These are phyloP conservation scores for Pelodytes ibericus DNA, from an alignment of 2,797 vertebrate species.

Conservation along the genomic window DNA sequence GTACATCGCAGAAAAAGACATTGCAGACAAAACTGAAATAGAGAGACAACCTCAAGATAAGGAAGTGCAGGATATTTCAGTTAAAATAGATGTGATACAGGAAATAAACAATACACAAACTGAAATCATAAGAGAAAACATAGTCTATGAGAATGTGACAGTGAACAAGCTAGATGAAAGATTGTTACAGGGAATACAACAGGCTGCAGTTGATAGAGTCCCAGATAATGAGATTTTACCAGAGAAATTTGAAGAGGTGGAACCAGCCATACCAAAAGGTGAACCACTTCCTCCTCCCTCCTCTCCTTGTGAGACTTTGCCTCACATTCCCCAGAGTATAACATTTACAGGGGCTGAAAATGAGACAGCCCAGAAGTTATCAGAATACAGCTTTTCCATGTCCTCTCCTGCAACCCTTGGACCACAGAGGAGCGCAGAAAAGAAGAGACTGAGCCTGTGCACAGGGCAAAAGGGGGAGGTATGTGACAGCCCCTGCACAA, in stretches of 20 bases:
- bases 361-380: slow-evolving; percentile 7
- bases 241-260: background rate
- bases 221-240: background rate
- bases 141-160: background rate
- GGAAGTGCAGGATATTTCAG: background rate
- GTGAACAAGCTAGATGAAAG: background rate
- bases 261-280: background rate
- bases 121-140: background rate
- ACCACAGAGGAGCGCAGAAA: slow-evolving; percentile 61
- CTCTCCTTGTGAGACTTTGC: slow-evolving; percentile 1
- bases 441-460: slow-evolving; percentile 60
- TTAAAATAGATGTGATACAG: background rate
- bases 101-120: background rate
- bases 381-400: slow-evolving; percentile 26
- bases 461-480: slow-evolving; percentile 57
- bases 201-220: background rate
- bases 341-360: slow-evolving; percentile 14
- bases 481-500: slow-evolving; percentile 23
- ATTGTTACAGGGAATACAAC: background rate
- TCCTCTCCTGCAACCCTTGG: slow-evolving; percentile 62
- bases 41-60: background rate
- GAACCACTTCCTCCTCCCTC: background rate
- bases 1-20: background rate
- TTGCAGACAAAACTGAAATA: background rate
- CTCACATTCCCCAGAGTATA: background rate